Evolutionary conservation across 2,888 invertebrate species (phyloP), one percentile per base, ranked within the genome.

Genomic region (Noctua fimbriata): DNA sequence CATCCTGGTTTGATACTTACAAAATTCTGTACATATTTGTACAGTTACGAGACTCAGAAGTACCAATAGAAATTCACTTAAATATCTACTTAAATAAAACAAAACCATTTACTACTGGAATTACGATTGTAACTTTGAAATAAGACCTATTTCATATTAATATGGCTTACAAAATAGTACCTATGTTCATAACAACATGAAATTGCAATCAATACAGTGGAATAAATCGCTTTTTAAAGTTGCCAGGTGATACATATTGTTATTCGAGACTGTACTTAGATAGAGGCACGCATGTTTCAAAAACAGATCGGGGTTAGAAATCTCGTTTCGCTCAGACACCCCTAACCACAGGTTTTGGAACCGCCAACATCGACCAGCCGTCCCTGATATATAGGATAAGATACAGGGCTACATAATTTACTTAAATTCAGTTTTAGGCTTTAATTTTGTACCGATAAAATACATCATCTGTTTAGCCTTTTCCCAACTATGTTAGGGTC

Each of bases 311-410:
- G 47, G 74, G 47, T 74, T 84, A 66, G 76, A 84, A 84, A 73
- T 74, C 55, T 85, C 71, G 71, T 81, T 76, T 49, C 69, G 44
- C 69, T 66, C 85, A 85, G 85, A 87, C 85, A 85, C 85, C 85
- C 85, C 72, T 84, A 85, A 85, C 85, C 88, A 66, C 85, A 85
- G 74, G 76, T 80, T 85, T 87, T 85, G 81, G 58, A 80, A 87
- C 88, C n/a, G n/a, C 81, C 16, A 65, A 69, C 81, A 65, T 79
- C 70, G 88, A 72, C 60, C 85, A 71, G 28, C 14, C 58, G 21
- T 66, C 70, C 49, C 49, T 67, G n/a, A 63, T 87, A 70, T 44
- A 75, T 70, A 21, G 21, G 47, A 70, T 58, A 28, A 47, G 5
- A 44, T 82, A 32, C 24, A 32, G 28, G 12, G n/a, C 32, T 52